phyloP scores from a whole-genome alignment of 2,888 invertebrate species.

The Platypus cylindrus region DNA sequence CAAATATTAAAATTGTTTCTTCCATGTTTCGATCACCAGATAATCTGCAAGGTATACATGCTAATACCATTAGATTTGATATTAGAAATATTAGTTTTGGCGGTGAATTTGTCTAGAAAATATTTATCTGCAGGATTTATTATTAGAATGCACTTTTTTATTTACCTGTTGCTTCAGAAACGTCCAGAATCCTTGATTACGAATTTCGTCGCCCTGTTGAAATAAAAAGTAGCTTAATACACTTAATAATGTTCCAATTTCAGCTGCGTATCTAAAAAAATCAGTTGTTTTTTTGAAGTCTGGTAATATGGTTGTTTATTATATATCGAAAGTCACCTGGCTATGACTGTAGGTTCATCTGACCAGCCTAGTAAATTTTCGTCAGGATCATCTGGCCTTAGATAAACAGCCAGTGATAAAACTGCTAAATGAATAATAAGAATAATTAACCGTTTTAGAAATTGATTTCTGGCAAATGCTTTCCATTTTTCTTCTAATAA shows the following conservation, averaged over 20 bases:
- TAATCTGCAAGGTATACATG: constrained; percentile 79
- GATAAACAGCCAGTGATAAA: constrained; percentile 82
- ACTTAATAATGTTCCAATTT: constrained; percentile 72
- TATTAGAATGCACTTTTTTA: not conserved
- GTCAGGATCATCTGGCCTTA: constrained; percentile 60
- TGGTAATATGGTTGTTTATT: not conserved
- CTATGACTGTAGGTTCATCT: constrained; percentile 40
- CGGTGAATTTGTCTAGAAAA: constrained; percentile 74
- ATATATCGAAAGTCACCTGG: constrained; percentile 24
- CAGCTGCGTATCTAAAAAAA: constrained; percentile 53
- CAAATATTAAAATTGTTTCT: constrained; percentile 82
- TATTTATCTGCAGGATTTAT: not conserved
- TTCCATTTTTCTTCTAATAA: constrained; percentile 99
- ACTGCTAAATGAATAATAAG: constrained; percentile 76
- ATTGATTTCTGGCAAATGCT: constrained; percentile 90
- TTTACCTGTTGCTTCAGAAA: constrained; percentile 83
- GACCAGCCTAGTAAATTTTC: constrained; percentile 41
- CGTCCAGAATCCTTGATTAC: constrained; percentile 82
- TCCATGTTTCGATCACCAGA: constrained; percentile 64
- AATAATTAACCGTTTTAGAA: constrained; percentile 80
- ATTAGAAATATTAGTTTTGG: constrained; percentile 88
- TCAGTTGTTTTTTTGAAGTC: not conserved
- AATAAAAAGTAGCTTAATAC: constrained; percentile 80
- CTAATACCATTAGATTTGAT: constrained; percentile 79
- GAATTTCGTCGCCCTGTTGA: constrained; percentile 89